A percentile compares a stretch with the other conserved stretches of the same genome.
Conservation (phyloP, 2,888 invertebrate genomes). For the Melitaea athalia region DNA sequence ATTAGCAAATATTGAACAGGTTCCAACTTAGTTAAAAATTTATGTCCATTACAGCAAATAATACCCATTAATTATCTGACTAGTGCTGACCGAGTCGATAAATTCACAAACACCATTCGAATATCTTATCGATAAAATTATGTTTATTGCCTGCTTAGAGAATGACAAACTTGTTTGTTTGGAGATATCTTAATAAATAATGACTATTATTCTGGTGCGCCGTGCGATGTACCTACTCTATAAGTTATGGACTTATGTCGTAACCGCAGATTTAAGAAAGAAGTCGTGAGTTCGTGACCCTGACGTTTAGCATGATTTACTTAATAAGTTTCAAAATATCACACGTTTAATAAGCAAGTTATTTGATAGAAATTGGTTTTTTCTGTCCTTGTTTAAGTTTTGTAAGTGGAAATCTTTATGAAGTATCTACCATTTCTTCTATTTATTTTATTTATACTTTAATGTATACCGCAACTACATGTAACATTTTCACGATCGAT, state of each 20-base stretch:
- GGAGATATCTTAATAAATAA: neutral
- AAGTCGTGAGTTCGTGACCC: no score
- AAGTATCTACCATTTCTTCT: no score
- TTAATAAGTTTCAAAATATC: no score
- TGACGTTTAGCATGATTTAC: no score
- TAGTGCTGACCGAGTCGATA: conserved; percentile 1
- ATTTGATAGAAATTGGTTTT: no score
- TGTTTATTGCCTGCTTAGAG: conserved; percentile 5
- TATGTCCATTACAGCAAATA: neutral
- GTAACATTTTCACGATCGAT: no score
- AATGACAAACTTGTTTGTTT: conserved; percentile 13
- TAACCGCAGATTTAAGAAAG: no score
- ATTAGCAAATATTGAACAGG: neutral
- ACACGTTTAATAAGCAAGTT: no score
- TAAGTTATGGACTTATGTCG: neutral
- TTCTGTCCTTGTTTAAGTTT: no score
- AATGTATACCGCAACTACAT: no score
- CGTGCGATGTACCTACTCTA: neutral
- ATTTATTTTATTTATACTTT: no score
- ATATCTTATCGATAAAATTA: conserved; percentile 11
- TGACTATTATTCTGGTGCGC: neutral
- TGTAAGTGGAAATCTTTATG: no score
- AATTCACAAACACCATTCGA: neutral
- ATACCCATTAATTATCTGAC: neutral
- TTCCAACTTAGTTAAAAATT: neutral